A percentile compares a stretch with the other conserved stretches of the same genome.
Conservation (phyloP, 2,888 invertebrate species). For the Operophtera brumata region DNA sequence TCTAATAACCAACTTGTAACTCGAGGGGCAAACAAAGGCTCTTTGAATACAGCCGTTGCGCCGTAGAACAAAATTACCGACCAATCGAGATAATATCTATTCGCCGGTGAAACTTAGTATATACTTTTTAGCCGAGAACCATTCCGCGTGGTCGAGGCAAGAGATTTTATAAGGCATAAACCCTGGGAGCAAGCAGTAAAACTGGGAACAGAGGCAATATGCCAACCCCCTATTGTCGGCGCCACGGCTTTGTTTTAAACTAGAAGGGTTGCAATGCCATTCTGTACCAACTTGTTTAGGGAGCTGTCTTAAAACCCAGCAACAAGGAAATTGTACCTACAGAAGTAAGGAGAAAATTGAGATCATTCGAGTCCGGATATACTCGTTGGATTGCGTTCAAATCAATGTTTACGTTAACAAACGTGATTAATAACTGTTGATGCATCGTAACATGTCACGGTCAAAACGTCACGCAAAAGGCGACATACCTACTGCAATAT, state of each 20-base stretch:
- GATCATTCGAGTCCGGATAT: constrained; percentile 18
- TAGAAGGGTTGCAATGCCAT: constrained; percentile 56
- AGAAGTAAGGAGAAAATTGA: constrained; percentile 22
- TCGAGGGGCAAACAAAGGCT: constrained; percentile 40
- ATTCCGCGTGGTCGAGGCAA: constrained; percentile 56
- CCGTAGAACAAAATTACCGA: constrained; percentile 51
- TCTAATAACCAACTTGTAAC: constrained; percentile 37
- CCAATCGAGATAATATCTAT: constrained; percentile 62
- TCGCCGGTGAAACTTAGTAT: constrained; percentile 36
- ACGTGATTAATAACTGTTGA: constrained; percentile 9
- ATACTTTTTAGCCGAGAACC: constrained; percentile 57
- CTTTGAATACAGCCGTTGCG: constrained; percentile 38
- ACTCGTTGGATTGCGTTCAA: constrained; percentile 14
- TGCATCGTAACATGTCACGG: constrained; percentile 8
- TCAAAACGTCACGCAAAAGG: background rate
- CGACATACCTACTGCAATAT: constrained; percentile 18
- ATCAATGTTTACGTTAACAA: constrained; percentile 7
- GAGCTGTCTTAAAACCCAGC: constrained; percentile 29
- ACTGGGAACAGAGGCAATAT: constrained; percentile 69
- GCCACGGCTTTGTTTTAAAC: constrained; percentile 68
- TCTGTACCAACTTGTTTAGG: constrained; percentile 31
- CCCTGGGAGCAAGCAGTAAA: constrained; percentile 66
- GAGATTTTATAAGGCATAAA: constrained; percentile 75
- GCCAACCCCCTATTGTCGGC: constrained; percentile 66
- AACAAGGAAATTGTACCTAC: constrained; percentile 32